Conservation (phyloP, 2,113 vertebrate genomes). For the Emydocephalus ijimae region DNA sequence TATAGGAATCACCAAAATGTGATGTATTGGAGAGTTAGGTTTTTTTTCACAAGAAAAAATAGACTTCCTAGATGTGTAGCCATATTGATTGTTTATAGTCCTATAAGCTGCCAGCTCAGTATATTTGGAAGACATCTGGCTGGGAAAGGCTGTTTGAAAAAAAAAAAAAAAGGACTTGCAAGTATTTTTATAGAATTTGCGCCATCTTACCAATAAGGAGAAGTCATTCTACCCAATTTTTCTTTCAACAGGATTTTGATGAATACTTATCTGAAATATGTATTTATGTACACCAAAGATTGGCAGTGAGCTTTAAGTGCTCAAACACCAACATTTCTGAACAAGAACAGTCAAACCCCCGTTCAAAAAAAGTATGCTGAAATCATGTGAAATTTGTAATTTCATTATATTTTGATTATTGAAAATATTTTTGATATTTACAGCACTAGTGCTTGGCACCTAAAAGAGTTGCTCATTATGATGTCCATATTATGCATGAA, state of each 20-base stretch:
- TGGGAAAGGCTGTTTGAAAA: neutral
- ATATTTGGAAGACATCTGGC: neutral
- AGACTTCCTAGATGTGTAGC: neutral
- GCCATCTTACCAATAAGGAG: neutral
- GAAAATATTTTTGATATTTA: neutral
- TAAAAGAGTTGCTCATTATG: neutral
- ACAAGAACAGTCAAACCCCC: neutral
- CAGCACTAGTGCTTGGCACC: neutral
- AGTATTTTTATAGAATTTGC: neutral
- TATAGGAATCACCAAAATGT: neutral
- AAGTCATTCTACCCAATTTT: neutral
- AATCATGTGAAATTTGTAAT: neutral
- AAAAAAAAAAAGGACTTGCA: neutral
- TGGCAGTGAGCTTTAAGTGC: neutral
- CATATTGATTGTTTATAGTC: neutral
- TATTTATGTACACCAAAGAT: neutral
- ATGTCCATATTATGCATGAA: neutral
- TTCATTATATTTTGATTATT: neutral
- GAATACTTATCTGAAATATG: neutral
- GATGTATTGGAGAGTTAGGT: neutral
- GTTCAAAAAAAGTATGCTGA: neutral
- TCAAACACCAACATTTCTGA: neutral
- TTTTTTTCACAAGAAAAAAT: neutral
- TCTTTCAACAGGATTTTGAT: neutral
- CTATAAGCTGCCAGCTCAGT: neutral